phyloP scores from a whole-genome alignment of 2,888 invertebrate species.

The Melikaiella ostensackeni region DNA sequence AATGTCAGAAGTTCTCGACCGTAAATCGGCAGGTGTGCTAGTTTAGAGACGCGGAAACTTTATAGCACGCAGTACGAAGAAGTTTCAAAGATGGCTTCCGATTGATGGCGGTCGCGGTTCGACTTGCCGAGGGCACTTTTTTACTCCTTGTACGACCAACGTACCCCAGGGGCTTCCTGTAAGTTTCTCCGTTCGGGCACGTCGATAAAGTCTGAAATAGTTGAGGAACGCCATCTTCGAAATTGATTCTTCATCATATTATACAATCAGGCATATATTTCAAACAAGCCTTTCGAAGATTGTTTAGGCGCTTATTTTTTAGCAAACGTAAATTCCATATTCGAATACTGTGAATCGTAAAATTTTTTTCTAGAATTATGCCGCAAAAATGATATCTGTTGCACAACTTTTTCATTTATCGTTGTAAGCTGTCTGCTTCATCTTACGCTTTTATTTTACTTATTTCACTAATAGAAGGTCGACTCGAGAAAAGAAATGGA shows the following conservation, averaged over 20 bases:
- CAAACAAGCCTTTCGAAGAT: background rate
- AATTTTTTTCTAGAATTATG: too few species aligned
- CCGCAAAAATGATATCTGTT: too few species aligned
- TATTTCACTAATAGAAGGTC: too few species aligned
- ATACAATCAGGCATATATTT: background rate
- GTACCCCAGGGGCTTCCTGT: background rate
- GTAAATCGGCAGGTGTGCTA: conserved; percentile 11
- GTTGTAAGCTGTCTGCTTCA: too few species aligned
- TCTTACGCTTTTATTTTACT: too few species aligned
- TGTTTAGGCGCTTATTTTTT: background rate
- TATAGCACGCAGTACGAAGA: background rate
- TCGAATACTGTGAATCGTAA: background rate
- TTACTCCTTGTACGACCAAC: background rate
- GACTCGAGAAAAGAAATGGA: too few species aligned
- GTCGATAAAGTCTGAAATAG: background rate
- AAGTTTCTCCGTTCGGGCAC: background rate
- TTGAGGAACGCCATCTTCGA: background rate
- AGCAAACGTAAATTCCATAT: background rate
- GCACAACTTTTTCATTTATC: too few species aligned
- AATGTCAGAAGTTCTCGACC: background rate
- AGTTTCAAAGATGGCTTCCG: conserved; percentile 7
- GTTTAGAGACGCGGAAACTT: background rate
- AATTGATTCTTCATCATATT: background rate
- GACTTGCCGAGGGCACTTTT: background rate
- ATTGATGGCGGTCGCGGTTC: background rate